Conservation (phyloP, 2,888 invertebrate species). For the Dryocosmus kuriphilus region DNA sequence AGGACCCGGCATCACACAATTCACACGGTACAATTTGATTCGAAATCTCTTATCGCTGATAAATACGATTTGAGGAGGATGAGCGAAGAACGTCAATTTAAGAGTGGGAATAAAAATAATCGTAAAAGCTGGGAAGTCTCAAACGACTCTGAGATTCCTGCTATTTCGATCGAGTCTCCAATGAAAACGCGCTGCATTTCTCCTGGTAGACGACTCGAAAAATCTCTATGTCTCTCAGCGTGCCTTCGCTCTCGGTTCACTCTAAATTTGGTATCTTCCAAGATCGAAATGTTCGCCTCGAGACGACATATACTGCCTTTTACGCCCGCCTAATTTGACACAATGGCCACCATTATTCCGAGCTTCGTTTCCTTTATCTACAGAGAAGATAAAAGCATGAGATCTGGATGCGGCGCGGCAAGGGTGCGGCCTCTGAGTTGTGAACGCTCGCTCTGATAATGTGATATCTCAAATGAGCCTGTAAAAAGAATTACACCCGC, state of each 20-base stretch:
- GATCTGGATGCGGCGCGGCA: background rate
- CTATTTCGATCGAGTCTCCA: constrained; percentile 30
- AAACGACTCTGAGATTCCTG: constrained; percentile 44
- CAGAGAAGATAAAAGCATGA: constrained; percentile 18
- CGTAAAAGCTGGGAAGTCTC: constrained; percentile 59
- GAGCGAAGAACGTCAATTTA: constrained; percentile 58
- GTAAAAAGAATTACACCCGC: background rate
- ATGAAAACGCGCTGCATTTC: constrained; percentile 24
- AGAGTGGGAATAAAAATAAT: constrained; percentile 66
- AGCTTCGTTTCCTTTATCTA: constrained; percentile 40
- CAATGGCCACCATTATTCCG: constrained; percentile 48
- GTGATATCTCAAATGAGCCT: constrained; percentile 17
- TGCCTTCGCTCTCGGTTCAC: constrained; percentile 31
- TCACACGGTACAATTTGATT: constrained; percentile 58
- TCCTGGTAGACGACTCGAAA: background rate
- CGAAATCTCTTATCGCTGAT: constrained; percentile 65
- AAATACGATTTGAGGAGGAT: constrained; percentile 59
- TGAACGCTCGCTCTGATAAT: constrained; percentile 22
- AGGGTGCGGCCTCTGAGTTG: constrained; percentile 28
- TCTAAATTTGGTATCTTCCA: constrained; percentile 43
- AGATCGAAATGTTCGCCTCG: constrained; percentile 47
- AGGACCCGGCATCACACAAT: constrained; percentile 61
- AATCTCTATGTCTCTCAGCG: constrained; percentile 37
- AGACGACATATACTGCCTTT: constrained; percentile 45
- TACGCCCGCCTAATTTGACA: constrained; percentile 52